Base-by-base conservation (phyloP, 2,888 invertebrate genomes). In the Hybos culiciformis region DNA sequence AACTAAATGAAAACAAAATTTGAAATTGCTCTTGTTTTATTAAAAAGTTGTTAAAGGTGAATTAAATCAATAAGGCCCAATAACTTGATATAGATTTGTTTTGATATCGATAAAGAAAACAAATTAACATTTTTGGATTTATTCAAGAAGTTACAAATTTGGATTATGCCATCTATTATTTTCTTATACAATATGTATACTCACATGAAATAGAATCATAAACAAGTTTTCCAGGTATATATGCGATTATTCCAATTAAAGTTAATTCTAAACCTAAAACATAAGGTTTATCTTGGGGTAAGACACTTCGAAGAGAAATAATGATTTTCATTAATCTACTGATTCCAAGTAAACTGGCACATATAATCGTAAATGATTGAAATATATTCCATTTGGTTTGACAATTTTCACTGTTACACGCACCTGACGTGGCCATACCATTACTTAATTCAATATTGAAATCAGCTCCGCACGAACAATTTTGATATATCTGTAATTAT, bases 211-310 rank as follows among this genome's bases (percentile, higher is more conserved):
- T 68, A 7, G 64, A 56, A 39, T 76, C 71, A 53, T 80, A 81
- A 17, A 75, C 59, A 29, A 80, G 61, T 50, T 78, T 78, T 1
- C 75, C 75, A 1, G 78, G 78, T 4, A 80, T 56, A 55, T 74
- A 74, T 1, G 73, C 70, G 34, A 78, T 64, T 1, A 78, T 52
- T 1, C 74, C 71, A 2, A 73, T 54, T 24, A 73, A 57, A 33
- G 70, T 69, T 26, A 76, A 59, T 51, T 73, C 70, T 20, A 77
- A 64, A 14, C 73, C 78, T 41, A 80, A 60, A 3, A 75, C 71
- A 37, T 76, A 52, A 0, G 77, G 68, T 56, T 79, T 80, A 50
- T 80, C 79, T 55, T 74, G 73, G 0, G 69, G 65, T 48, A 71
- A 60, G 15, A 77, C 73, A 39, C 71, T 65, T 51, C 78, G 66